Evolutionary conservation across 2,888 invertebrate genomes (phyloP).

Genomic region (Rhogogaster chlorosoma): DNA sequence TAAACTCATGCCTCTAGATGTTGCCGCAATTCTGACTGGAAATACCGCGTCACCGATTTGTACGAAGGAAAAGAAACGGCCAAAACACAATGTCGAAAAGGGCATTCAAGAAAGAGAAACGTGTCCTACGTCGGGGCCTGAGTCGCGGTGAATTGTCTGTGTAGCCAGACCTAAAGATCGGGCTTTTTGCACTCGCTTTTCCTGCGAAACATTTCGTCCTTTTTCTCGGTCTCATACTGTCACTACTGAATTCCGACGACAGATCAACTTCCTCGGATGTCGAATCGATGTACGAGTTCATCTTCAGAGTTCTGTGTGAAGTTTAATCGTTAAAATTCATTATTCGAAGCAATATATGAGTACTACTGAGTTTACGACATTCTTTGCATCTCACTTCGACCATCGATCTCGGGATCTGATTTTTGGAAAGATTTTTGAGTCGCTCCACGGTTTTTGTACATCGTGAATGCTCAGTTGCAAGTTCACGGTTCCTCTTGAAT

Average conservation of each 20-base stretch:
- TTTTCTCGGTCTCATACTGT: slow-evolving; percentile 48
- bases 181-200: slow-evolving; percentile 50
- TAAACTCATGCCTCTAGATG: not conserved
- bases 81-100: slow-evolving; percentile 71
- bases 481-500: slow-evolving; percentile 42
- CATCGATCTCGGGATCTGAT: slow-evolving; percentile 2
- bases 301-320: slow-evolving; percentile 53
- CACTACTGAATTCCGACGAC: slow-evolving; percentile 55
- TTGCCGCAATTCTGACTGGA: not conserved
- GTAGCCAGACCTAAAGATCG: slow-evolving; percentile 1
- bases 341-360: not conserved
- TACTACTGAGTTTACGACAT: not conserved
- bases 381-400: slow-evolving; percentile 40
- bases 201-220: slow-evolving; percentile 23
- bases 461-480: slow-evolving; percentile 26
- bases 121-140: slow-evolving; percentile 48
- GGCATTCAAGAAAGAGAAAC: slow-evolving; percentile 65
- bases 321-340: not conserved
- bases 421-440: slow-evolving; percentile 61
- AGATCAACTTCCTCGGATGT: slow-evolving; percentile 58
- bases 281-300: slow-evolving; percentile 53
- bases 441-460: slow-evolving; percentile 58
- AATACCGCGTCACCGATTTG: slow-evolving; percentile 58
- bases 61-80: slow-evolving; percentile 67
- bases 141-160: slow-evolving; percentile 45